phyloP scores from a whole-genome alignment of 2,113 vertebrate genomes.

The Monopterus albus region DNA sequence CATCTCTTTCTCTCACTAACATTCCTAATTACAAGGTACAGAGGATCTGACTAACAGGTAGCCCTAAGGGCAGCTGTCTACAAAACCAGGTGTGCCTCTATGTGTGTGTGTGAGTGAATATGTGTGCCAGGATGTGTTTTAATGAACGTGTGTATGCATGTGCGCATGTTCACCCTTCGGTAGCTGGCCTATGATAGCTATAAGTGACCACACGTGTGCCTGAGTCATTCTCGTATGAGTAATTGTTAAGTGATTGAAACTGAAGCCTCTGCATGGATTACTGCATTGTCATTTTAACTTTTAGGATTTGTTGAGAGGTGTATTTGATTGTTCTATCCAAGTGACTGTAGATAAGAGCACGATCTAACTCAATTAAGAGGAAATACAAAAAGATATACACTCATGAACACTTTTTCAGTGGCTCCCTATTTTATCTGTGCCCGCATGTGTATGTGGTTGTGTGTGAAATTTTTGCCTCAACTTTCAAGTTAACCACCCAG shows the following conservation, averaged over 20 bases:
- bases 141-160: not conserved
- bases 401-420: not conserved
- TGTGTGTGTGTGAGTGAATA: conserved; percentile 15
- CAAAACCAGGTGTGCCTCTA: conserved; percentile 79
- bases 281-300: not conserved
- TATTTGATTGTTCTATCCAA: not conserved
- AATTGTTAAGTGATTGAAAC: not conserved
- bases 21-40: conserved; percentile 80
- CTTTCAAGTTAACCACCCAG: conserved; percentile 37
- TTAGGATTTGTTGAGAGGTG: not conserved
- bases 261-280: not conserved
- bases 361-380: not conserved
- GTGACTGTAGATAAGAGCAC: not conserved
- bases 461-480: conserved; percentile 1
- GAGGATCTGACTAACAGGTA: conserved; percentile 79
- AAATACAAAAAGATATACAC: too few relatives aligned
- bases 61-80: conserved; percentile 73
- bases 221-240: not conserved
- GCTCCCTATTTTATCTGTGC: not conserved
- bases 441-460: not conserved
- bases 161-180: not conserved
- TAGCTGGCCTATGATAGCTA: not conserved
- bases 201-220: not conserved
- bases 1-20: conserved; percentile 57
- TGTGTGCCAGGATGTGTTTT: conserved; percentile 30